A percentile compares a stretch with the other conserved stretches of the same genome.
These are phyloP conservation scores for Nanorana parkeri DNA, from an alignment of 2,113 vertebrate species.

Conservation along the genomic window DNA sequence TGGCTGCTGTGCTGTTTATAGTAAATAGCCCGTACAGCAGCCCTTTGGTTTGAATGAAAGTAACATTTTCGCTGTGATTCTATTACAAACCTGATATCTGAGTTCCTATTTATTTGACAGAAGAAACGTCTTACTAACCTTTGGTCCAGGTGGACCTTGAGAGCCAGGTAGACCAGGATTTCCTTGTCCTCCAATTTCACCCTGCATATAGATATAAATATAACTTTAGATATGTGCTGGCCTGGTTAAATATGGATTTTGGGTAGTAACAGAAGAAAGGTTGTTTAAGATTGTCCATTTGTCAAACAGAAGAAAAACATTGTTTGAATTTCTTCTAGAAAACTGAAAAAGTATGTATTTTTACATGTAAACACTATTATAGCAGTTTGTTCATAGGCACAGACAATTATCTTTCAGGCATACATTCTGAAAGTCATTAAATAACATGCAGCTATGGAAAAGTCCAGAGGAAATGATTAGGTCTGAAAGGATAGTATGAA, in stretches of 20 bases:
- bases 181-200: slow-evolving; percentile 76
- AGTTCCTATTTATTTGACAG: no score
- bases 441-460: slow-evolving; percentile 1
- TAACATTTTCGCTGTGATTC: no score
- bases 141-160: slow-evolving; percentile 73
- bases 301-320: neutral
- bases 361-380: neutral
- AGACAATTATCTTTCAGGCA: neutral
- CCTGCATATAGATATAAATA: slow-evolving; percentile 66
- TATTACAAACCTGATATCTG: no score
- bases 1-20: no score
- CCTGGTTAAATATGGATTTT: neutral
- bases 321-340: neutral
- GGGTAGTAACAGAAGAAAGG: neutral
- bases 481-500: slow-evolving; percentile 13
- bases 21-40: no score
- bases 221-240: no score
- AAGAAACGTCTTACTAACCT: slow-evolving; percentile 67
- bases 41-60: no score
- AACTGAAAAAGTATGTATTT: neutral
- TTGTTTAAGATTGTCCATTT: neutral
- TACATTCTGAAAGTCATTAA: neutral
- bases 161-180: slow-evolving; percentile 74
- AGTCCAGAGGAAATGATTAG: slow-evolving; percentile 20
- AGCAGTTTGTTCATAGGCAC: neutral